Evolutionary conservation across 2,888 invertebrate species (phyloP).

Genomic region (Exocentrus adspersus): DNA sequence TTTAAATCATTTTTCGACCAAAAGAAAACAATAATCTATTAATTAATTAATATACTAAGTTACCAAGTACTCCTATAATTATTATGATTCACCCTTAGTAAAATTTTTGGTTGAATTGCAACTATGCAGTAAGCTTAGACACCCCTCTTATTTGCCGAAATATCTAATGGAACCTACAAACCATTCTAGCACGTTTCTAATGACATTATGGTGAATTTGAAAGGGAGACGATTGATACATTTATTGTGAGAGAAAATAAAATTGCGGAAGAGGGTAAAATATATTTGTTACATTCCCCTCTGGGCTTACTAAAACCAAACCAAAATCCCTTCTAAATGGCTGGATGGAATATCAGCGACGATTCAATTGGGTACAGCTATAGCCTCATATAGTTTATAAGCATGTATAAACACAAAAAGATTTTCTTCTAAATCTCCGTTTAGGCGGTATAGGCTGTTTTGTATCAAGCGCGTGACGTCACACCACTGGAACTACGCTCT

Average conservation of each 20-base stretch:
- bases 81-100: not conserved
- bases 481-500: no score
- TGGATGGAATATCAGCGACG: no score
- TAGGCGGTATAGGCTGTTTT: no score
- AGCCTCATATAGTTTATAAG: not conserved
- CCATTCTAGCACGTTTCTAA: slow-evolving; percentile 11
- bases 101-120: no score
- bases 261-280: slow-evolving; percentile 8
- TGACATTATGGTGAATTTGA: not conserved
- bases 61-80: no score
- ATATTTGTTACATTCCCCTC: slow-evolving; percentile 6
- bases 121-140: not conserved
- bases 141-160: not conserved
- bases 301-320: not conserved
- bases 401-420: not conserved
- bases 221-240: slow-evolving; percentile 13
- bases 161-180: slow-evolving; percentile 1
- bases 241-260: slow-evolving; percentile 20
- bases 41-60: no score
- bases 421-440: no score
- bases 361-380: no score
- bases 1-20: no score
- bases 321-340: not conserved
- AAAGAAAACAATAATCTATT: no score
- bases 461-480: no score